These are phyloP conservation scores for Sycobia sp. DNA, from an alignment of 1,140 invertebrate genomes.

Conservation along the genomic window DNA sequence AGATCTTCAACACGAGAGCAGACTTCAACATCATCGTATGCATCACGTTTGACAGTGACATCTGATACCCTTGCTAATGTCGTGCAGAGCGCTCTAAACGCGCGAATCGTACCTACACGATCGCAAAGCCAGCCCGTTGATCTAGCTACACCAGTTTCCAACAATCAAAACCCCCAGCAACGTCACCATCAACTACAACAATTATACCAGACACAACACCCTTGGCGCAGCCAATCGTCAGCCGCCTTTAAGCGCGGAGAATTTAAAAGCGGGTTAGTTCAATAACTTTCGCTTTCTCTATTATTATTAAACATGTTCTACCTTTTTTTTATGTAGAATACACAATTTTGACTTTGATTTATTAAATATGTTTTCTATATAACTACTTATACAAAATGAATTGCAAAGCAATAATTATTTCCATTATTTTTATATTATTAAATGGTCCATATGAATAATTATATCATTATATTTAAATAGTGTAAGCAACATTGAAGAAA, in stretches of 20 bases:
- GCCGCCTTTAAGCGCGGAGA: slow-evolving; percentile 57
- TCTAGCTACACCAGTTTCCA: slow-evolving; percentile 51
- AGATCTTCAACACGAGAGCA: neutral
- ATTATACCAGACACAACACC: neutral
- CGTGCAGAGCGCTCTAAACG: slow-evolving; percentile 53
- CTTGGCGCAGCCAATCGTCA: slow-evolving; percentile 42
- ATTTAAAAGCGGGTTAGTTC: slow-evolving; percentile 57
- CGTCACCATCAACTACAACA: neutral
- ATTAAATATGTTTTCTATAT: too few relatives aligned
- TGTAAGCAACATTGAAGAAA: too few relatives aligned
- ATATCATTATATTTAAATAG: too few relatives aligned
- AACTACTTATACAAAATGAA: too few relatives aligned
- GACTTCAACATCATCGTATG: neutral
- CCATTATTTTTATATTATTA: too few relatives aligned
- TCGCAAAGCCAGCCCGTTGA: slow-evolving; percentile 63
- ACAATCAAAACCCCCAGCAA: slow-evolving; percentile 2
- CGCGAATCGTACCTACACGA: slow-evolving; percentile 54
- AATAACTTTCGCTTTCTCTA: neutral
- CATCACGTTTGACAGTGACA: slow-evolving; percentile 48
- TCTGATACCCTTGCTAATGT: slow-evolving; percentile 55
- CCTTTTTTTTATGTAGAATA: too few relatives aligned
- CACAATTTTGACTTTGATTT: too few relatives aligned
- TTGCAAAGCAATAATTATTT: too few relatives aligned
- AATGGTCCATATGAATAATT: too few relatives aligned
- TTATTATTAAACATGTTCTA: neutral